A percentile compares a stretch with the other conserved stretches of the same genome.
Evolutionary conservation across 2,797 vertebrate genomes (phyloP).

Genomic region (Emydoidea blandingii): DNA sequence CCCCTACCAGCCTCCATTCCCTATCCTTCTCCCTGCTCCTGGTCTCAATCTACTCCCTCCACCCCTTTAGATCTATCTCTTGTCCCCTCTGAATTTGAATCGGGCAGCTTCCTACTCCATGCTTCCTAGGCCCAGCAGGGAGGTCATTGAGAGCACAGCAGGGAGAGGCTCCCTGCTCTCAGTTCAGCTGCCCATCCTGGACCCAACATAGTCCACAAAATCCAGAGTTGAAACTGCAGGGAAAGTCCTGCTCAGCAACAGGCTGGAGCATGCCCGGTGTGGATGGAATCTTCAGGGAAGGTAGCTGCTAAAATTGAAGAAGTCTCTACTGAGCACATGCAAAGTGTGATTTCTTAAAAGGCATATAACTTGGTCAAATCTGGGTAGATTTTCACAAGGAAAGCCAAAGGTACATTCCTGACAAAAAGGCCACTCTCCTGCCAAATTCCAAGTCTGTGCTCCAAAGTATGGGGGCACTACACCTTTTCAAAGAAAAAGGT

Average conservation of each 20-base stretch:
- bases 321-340: not conserved
- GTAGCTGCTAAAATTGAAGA: not conserved
- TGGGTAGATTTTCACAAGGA: not conserved
- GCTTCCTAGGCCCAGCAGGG: not conserved
- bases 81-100: not conserved
- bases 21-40: not conserved
- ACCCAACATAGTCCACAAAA: not conserved
- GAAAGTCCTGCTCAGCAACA: not conserved
- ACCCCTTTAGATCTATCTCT: not conserved
- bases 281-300: not conserved
- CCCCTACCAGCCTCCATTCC: not conserved
- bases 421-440: not conserved
- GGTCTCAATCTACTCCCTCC: not conserved
- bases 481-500: not conserved
- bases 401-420: not conserved
- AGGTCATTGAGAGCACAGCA: not conserved
- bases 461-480: not conserved
- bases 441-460: not conserved
- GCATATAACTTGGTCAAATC: not conserved
- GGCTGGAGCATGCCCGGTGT: not conserved
- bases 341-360: not conserved
- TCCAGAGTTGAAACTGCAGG: not conserved
- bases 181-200: not conserved
- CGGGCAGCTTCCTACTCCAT: not conserved
- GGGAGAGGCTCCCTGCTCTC: not conserved